Base-by-base conservation (phyloP, 2,797 vertebrate species). In the Leucoraja ocellata region DNA sequence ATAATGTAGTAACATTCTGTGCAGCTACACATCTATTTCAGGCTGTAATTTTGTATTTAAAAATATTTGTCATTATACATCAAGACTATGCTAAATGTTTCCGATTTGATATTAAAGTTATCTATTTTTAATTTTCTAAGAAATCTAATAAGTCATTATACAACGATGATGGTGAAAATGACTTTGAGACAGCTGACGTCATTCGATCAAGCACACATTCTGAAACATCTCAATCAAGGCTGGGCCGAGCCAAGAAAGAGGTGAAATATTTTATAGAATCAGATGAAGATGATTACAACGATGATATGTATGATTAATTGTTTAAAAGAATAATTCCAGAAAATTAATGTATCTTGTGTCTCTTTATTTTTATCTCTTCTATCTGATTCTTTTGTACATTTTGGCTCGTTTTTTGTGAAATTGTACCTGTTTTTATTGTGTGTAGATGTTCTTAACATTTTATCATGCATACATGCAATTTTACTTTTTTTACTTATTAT, bases 361-460 rank as follows among this genome's bases (percentile, higher is more conserved):
- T 97, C 96, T 96, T 95, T 93, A 93, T 91, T 96, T 96, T 96
- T 96, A 96, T 98, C 96, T 96, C 95, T 97, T 96, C 96, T 96
- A 97, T 97, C 96, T 94, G 93, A 96, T 96, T 98, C 97, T 98
- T 99, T 99, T 99, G 98, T 99, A 99, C 98, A 99, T 99, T 98
- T 97, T 96, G 90, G 96, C 96, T 97, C 96, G 96, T 97, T 98
- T 97, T 97, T 98, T 97, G 98, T 99, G 98, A 97, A 96, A 94
- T 97, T 95, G 97, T 98, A 98, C 95, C 96, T 96, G 97, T 98
- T 99, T 99, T 98, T 98, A 98, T 97, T 95, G 98, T 99, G 97
- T 95, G 98, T 99, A 98, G 97, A 97, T 98, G 96, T 97, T 98
- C 98, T 98, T 99, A 96, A 98, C 97, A 97, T 98, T 97, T 97